Evolutionary conservation across 2,113 vertebrate species (phyloP), one percentile per base, ranked within the genome.

Genomic region (Natator depressus): DNA sequence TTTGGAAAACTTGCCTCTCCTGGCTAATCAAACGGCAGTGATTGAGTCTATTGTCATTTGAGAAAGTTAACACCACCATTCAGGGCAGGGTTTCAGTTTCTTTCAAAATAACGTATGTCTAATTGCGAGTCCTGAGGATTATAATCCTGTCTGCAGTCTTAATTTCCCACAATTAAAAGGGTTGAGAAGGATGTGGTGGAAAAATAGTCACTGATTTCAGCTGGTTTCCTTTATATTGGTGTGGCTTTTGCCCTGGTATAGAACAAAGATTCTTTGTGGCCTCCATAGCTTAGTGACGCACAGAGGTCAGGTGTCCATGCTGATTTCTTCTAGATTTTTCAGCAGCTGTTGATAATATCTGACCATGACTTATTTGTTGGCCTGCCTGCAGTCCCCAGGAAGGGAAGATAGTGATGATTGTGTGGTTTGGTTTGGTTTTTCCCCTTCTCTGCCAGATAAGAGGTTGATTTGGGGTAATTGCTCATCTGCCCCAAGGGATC

Each of bases 331-430:
- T 9, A 62, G 14, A 29, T 80, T 65, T 85, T 29, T 29, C 49
- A 82, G 35, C 35, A 53, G 12, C 10, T 89, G n/a, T 65, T 29
- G 54, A 29, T 49, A 8, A 0, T 82, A 51, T 8, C 6, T 59
- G 4, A 13, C 83, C 88, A 14, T 89, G 57, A 88, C 46, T 12
- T 89, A 62, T 62, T 38, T 91, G 50, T 80, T 84, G 46, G 12
- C 0, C 0, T 51, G 35, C 85, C 89, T 22, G 10, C 6, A 4
- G 0, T 0, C 16, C 62, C 1, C 4, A 0, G 8, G 5, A n/a
- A n/a, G 65, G 13, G 14, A 49, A 53, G 65, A 46, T 27, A 82
- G 24, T 27, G 11, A 46, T 29, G 38, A 46, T 46, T 76, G 72
- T 76, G 38, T 42, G 11, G 24, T 78, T 25, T 46, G 5, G 6